These are phyloP conservation scores for Cacatua alba DNA, from an alignment of 2,113 vertebrate genomes.

Conservation along the genomic window DNA sequence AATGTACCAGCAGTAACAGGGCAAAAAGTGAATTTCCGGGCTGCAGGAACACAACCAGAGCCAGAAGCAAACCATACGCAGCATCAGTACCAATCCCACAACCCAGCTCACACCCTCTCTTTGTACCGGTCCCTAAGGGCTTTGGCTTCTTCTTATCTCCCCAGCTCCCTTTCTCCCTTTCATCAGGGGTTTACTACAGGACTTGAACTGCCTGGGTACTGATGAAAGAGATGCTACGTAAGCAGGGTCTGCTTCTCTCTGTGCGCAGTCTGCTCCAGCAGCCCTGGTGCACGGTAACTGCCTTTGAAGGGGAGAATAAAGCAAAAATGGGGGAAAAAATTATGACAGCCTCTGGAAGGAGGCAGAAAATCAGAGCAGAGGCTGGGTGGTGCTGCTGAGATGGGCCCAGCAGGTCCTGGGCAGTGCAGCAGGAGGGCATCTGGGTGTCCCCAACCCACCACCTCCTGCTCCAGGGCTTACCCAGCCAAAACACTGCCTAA, in stretches of 20 bases:
- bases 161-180: neutral
- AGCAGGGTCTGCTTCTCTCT: neutral
- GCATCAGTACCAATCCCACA: neutral
- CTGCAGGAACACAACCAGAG: neutral
- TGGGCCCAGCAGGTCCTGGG: accelerated
- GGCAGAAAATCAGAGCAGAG: neutral
- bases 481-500: neutral
- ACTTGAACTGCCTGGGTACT: neutral
- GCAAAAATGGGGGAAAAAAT: neutral
- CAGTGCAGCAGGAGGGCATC: neutral
- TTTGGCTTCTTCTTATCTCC: neutral
- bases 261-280: neutral
- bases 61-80: neutral
- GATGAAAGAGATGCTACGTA: neutral
- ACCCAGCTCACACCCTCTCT: neutral
- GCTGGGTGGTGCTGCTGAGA: neutral
- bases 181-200: neutral
- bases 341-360: neutral
- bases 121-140: accelerated
- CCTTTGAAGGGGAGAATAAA: neutral
- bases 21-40: neutral
- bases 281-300: accelerated
- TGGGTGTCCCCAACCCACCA: neutral
- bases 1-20: accelerated
- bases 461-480: neutral